Evolutionary conservation across 2,797 vertebrate species (phyloP).

Genomic region (Microhierax caerulescens): DNA sequence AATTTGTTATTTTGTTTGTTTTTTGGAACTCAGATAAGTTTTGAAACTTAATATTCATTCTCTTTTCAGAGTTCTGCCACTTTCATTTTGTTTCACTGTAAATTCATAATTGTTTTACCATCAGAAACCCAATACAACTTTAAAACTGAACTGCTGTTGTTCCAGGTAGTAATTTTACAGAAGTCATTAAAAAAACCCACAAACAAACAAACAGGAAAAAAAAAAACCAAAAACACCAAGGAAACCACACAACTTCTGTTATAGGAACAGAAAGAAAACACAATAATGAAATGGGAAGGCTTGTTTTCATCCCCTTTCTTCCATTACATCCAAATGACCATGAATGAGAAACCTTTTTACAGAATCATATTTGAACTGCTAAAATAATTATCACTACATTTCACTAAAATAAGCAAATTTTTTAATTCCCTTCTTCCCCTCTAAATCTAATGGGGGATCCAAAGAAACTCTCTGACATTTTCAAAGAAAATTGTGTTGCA

Average conservation of each 20-base stretch:
- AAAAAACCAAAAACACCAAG: accelerated
- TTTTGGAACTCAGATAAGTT: not conserved
- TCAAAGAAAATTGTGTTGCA: not conserved
- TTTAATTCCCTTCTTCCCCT: accelerated
- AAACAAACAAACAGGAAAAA: not conserved
- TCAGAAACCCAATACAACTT: not conserved
- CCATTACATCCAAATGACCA: not conserved
- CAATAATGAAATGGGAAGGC: not conserved
- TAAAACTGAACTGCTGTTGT: not conserved
- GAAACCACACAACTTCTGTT: not conserved
- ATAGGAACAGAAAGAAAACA: not conserved
- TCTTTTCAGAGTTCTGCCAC: not conserved
- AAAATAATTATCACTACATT: not conserved
- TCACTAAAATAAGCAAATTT: not conserved
- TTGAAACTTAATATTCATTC: not conserved
- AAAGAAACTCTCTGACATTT: not conserved
- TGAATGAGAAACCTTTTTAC: not conserved
- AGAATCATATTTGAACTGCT: not conserved
- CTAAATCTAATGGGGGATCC: not conserved
- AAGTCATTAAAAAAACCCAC: not conserved
- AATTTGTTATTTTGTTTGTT: not conserved
- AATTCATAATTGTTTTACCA: not conserved
- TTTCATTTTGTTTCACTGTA: not conserved
- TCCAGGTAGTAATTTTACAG: not conserved
- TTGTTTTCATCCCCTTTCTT: not conserved